Conservation (phyloP, 2,797 vertebrate genomes). For the Epinephelus awoara region DNA sequence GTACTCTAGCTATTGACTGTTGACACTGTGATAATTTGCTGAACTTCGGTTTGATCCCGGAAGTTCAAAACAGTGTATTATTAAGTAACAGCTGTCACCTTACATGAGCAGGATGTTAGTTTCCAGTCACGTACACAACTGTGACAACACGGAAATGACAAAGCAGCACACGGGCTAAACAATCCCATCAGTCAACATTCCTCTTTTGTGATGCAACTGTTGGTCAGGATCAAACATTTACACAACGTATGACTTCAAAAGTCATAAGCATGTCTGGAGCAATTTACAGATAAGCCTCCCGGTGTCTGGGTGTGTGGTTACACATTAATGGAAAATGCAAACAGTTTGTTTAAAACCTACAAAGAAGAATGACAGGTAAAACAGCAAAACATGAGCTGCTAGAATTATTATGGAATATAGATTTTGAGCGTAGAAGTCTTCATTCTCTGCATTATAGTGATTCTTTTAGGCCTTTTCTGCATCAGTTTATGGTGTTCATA, state of each 20-base stretch:
- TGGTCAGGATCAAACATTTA: slow-evolving; percentile 64
- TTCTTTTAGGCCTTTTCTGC: too few relatives aligned
- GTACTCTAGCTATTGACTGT: not conserved
- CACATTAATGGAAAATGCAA: slow-evolving; percentile 22
- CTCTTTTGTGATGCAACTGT: slow-evolving; percentile 56
- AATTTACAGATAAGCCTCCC: slow-evolving; percentile 17
- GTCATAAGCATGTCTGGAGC: slow-evolving; percentile 46
- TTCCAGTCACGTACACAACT: slow-evolving; percentile 36
- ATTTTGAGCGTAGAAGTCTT: too few relatives aligned
- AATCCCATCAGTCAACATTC: slow-evolving; percentile 78
- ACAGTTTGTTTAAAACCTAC: not conserved
- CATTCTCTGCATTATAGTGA: too few relatives aligned
- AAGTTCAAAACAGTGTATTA: slow-evolving; percentile 6
- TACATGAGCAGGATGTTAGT: slow-evolving; percentile 15
- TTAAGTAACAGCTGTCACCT: slow-evolving; percentile 15
- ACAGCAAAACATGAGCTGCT: not conserved
- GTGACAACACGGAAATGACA: slow-evolving; percentile 41
- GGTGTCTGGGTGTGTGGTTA: slow-evolving; percentile 26
- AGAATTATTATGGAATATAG: too few relatives aligned
- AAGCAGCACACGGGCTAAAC: slow-evolving; percentile 44
- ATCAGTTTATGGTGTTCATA: too few relatives aligned
- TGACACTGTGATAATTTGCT: slow-evolving; percentile 51
- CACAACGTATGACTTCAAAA: slow-evolving; percentile 45
- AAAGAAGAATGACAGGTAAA: not conserved
- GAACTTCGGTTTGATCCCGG: not conserved